Conservation (phyloP, 2,113 vertebrate genomes). For the Coregonus clupeaformis region DNA sequence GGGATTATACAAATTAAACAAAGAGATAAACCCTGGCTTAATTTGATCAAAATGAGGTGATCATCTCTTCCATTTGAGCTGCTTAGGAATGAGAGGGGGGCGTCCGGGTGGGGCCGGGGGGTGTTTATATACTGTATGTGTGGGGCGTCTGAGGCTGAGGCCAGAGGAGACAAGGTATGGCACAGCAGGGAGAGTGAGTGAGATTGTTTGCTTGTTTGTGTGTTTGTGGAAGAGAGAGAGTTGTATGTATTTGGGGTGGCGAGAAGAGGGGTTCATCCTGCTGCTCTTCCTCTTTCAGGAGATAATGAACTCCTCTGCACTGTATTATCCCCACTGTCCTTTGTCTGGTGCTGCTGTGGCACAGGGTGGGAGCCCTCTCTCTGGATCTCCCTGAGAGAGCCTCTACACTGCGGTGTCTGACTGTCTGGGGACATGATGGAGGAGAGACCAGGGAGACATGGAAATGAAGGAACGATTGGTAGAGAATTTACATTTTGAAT, state of each 20-base stretch:
- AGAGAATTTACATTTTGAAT: neutral
- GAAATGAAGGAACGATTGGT: neutral
- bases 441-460: neutral
- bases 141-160: neutral
- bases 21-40: constrained; percentile 38
- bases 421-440: neutral
- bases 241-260: constrained; percentile 5
- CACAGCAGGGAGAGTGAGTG: neutral
- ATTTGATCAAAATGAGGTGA: constrained; percentile 44
- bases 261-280: neutral
- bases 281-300: constrained; percentile 44
- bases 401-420: neutral
- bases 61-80: constrained; percentile 45
- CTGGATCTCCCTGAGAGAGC: neutral
- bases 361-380: neutral
- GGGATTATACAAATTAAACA: constrained; percentile 27
- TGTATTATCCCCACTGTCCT: neutral
- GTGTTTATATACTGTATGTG: neutral
- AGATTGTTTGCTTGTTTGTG: constrained; percentile 12
- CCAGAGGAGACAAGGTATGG: too few species aligned
- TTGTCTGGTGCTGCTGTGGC: neutral
- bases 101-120: neutral
- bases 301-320: constrained; percentile 56
- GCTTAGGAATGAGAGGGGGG: constrained; percentile 20
- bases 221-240: neutral